Base-by-base conservation (phyloP, 2,888 invertebrate genomes). In the Tetrapedia diversipes region DNA sequence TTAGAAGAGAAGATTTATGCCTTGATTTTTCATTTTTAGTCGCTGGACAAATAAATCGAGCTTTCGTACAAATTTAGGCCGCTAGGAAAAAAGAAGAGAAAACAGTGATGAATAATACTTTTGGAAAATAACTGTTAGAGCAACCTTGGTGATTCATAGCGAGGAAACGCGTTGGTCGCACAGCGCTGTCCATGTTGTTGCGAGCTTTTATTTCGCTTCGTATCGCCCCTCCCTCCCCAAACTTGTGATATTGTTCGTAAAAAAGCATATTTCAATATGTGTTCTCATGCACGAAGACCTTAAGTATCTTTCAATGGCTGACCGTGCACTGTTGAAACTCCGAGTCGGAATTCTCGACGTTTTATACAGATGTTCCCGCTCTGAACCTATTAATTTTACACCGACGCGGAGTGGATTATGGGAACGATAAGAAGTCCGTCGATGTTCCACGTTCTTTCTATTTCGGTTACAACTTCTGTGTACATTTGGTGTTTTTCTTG, bases 141-240 rank as follows among this genome's bases (percentile, higher is more conserved):
- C 22, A 63, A 51, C 27, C n/a, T 19, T 51, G 49, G 27, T 64
- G 63, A 64, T 39, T 64, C 63, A 64, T 29, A 27, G 11, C 29
- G n/a, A 29, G 24, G 39, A 24, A 24, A 27, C 24, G 11, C 7
- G 6, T n/a, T 41, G 16, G 39, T 24, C 22, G 16, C 53, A 16
- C 22, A 1, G 1, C 16, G 4, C 16, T 47, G 24, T 24, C 11
- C 22, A 24, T 4, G 22, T 24, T 59, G 24, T 61, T 47, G 24
- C 24, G 7, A 10, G 47, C 47, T 47, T 61, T 61, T 63, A 37
- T 24, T 24, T 24, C 47, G 11, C 4, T 6, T 34, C 22, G 22
- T 49, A n/a, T n/a, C n/a, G n/a, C n/a, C 24, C 4, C 32, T 22
- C 16, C 11, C 8, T 16, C 14, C 10, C n/a, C 1, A 16, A 1